A percentile compares a stretch with the other conserved stretches of the same genome.
Evolutionary conservation across 2,888 invertebrate genomes (phyloP).

Genomic region (Melikaiella ostensackeni): DNA sequence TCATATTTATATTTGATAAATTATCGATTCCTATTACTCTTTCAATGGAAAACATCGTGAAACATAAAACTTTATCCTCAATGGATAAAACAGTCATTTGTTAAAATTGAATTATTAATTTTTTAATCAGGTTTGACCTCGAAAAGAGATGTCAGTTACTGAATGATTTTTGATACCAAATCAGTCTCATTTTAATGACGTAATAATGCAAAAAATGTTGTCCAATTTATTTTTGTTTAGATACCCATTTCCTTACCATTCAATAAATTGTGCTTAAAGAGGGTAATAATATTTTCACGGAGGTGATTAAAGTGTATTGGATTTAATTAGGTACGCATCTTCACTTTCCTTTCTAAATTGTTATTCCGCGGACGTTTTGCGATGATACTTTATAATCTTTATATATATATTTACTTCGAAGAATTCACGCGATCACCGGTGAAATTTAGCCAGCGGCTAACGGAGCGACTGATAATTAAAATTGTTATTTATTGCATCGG

Average conservation of each 20-base stretch:
- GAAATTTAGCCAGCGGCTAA: conserved; percentile 57
- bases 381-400: conserved; percentile 7
- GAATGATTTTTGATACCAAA: conserved; percentile 24
- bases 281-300: neutral
- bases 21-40: conserved; percentile 15
- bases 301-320: neutral
- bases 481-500: conserved; percentile 65
- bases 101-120: conserved; percentile 35
- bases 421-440: conserved; percentile 44
- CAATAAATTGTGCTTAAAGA: conserved; percentile 4
- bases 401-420: conserved; percentile 22
- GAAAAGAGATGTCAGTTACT: conserved; percentile 13
- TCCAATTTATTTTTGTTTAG: conserved; percentile 5
- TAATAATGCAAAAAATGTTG: conserved; percentile 14
- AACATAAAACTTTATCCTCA: conserved; percentile 14
- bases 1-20: conserved; percentile 3
- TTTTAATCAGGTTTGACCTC: conserved; percentile 31
- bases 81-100: conserved; percentile 32
- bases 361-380: neutral
- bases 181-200: conserved; percentile 7
- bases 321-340: neutral
- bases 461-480: conserved; percentile 61
- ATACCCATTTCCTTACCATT: neutral
- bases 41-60: conserved; percentile 18
- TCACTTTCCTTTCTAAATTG: neutral